Percentiles rank a stretch among this genome's conserved stretches.
phyloP scores from a whole-genome alignment of 2,113 vertebrate species.

The Macrotus californicus region DNA sequence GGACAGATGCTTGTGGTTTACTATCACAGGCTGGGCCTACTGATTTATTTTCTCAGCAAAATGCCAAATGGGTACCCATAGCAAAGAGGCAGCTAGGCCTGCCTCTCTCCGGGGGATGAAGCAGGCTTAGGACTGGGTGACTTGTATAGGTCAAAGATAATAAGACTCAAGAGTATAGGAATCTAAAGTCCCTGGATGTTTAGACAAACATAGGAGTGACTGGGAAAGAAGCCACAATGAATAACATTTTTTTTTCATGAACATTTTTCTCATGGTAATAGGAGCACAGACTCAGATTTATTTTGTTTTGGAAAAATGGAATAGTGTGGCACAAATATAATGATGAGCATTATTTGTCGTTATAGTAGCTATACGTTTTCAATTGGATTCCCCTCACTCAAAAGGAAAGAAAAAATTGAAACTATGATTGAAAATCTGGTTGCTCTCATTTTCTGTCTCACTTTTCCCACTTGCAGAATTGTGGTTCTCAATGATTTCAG shows the following conservation, averaged over 20 bases:
- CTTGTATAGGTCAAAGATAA: not conserved
- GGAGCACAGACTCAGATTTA: not conserved
- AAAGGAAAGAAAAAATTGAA: not conserved
- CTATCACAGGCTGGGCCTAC: fast-evolving
- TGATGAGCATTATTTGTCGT: not conserved
- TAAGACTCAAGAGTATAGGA: not conserved
- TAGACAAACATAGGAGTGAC: not conserved
- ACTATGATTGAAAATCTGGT: not conserved
- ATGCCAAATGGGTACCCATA: not conserved
- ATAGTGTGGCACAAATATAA: not conserved
- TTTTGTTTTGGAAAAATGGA: not conserved
- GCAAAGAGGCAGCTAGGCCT: not conserved
- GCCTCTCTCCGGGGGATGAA: not conserved
- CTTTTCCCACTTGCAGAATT: not conserved
- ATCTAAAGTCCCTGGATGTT: not conserved
- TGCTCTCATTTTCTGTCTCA: not conserved
- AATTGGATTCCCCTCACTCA: not conserved
- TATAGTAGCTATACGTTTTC: not conserved
- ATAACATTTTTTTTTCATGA: not conserved
- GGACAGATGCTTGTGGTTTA: not conserved
- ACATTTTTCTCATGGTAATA: not conserved
- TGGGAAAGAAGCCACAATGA: not conserved
- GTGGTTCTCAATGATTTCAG: not conserved
- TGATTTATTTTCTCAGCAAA: not conserved
- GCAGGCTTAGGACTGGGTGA: not conserved